Base-by-base conservation (phyloP, 2,888 invertebrate genomes). In the Conops quadrifasciatus region DNA sequence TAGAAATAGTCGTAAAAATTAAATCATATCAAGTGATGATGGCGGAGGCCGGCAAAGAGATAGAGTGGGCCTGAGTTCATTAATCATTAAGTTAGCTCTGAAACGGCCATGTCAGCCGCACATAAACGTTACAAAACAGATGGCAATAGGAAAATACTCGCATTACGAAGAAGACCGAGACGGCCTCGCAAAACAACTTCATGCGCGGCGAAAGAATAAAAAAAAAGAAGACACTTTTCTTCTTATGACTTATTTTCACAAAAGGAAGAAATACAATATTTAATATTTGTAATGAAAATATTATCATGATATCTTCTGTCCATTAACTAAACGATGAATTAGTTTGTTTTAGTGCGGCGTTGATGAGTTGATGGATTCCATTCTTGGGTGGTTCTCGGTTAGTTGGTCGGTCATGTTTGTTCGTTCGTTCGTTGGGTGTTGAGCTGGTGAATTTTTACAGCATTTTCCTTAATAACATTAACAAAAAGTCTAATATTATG, bases 1-100 rank as follows among this genome's bases (percentile, higher is more conserved):
- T 19, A 51, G n/a, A 19, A 51, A 51, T 51, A 16, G 4, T 51
- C 51, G n/a, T 19, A 5, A 51, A 51, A 51, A 51, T 19, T 19
- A 16, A 60, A 60, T 60, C 60, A 60, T 43, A 60, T 15, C 49
- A 26, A 47, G 16, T 47, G 64, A n/a, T 64, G 64, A 64, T 47
- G 47, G 49, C 45, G 16, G 16, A 24, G 36, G 36, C 36, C 5
- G 9, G 36, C 4, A 36, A 36, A 36, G 4, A 36, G 36, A 36
- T 53, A 21, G 21, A 53, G 19, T 21, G 3, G 7, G 19, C 11
- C 5, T 53, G 26, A 64, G 24, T 49, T 21, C 64, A 64, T 64
- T 64, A 64, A 64, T 64, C 49, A 64, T 49, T 24, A 47, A 64
- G n/a, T 24, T 1, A 15, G 28, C 49, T 49, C 49, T 1, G 9